Base-by-base conservation (phyloP, 2,113 vertebrate genomes). In the Phyllostomus hastatus region DNA sequence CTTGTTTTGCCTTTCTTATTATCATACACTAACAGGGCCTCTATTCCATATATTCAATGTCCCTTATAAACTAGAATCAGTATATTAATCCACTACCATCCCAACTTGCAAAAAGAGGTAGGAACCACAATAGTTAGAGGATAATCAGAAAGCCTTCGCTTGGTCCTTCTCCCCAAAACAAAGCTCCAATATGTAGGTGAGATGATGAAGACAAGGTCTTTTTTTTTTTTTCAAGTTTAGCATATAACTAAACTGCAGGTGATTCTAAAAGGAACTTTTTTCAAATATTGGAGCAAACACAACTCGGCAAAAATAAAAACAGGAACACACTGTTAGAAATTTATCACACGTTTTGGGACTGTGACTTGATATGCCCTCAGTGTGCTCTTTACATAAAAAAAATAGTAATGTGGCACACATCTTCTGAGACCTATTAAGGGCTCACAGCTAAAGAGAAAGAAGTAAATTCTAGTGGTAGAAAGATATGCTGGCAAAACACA, bases 231-330 rank as follows among this genome's bases (percentile, higher is more conserved):
- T 93, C 73, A 78, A 5, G 43, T 72, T 85, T 89, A 54, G 46
- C 69, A 73, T 43, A 33, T 72, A 95, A 95, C 69, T 95, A 87
- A 94, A 95, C 46, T 88, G 12, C 14, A 94, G 48, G 12, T 95
- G 48, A 95, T 95, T 96, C 31, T 66, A 80, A 93, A 91, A 88
- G 17, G 5, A 91, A 19, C 41, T 61, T 83, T n/a, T 93, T 91
- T 48, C 35, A 75, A 91, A 66, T 80, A 81, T 1, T 82, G 35
- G 41, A 75, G 94, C 41, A 87, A 86, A 83, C 43, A 80, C 43
- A 94, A 85, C 61, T 96, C 5, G 11, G 43, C 48, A 95, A 26
- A 96, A 91, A 85, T 95, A 93, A 96, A 95, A 96, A 80, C 59
- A 94, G 48, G 43, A 35, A 81, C n/a, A 85, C 41, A 52, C 10